Conservation (phyloP, 2,888 invertebrate genomes). For the Pristionchus arcanus region DNA sequence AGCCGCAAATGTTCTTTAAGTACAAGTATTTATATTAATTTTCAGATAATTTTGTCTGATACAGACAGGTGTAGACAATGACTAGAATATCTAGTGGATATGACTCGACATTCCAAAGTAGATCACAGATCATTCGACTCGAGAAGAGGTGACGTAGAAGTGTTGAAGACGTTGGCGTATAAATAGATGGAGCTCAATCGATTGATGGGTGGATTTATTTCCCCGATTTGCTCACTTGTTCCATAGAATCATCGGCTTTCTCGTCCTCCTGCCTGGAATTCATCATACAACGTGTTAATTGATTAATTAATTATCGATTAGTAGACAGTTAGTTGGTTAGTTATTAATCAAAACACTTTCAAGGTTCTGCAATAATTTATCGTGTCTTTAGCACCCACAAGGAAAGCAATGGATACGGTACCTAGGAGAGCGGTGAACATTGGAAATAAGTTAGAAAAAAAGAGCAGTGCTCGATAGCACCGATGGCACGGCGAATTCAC, state of each 20-base stretch:
- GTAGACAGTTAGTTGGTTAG: background rate
- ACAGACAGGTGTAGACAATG: background rate
- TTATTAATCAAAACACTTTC: background rate
- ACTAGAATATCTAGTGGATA: conserved; percentile 31
- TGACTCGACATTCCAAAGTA: background rate
- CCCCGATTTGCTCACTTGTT: background rate
- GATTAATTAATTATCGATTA: background rate
- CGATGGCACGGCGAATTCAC: conserved; percentile 54
- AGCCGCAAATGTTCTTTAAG: too few relatives aligned
- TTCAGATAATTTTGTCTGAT: conserved; percentile 15
- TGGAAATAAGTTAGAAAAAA: background rate
- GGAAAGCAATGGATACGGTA: conserved; percentile 24
- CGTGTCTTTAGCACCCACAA: conserved; percentile 35
- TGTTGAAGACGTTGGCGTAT: background rate
- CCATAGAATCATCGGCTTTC: background rate
- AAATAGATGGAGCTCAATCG: background rate
- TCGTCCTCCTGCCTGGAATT: conserved; percentile 26
- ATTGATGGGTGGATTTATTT: background rate
- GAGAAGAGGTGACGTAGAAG: background rate
- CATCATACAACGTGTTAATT: background rate
- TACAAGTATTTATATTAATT: background rate
- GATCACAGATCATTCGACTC: conserved; percentile 43
- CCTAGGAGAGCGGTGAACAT: conserved; percentile 39
- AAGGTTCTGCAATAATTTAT: conserved; percentile 36
- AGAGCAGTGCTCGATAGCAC: background rate